These are phyloP conservation scores for Turritopsis rubra DNA, from an alignment of 30 jellyfish, hydroid and myxozoan species.

Conservation along the genomic window DNA sequence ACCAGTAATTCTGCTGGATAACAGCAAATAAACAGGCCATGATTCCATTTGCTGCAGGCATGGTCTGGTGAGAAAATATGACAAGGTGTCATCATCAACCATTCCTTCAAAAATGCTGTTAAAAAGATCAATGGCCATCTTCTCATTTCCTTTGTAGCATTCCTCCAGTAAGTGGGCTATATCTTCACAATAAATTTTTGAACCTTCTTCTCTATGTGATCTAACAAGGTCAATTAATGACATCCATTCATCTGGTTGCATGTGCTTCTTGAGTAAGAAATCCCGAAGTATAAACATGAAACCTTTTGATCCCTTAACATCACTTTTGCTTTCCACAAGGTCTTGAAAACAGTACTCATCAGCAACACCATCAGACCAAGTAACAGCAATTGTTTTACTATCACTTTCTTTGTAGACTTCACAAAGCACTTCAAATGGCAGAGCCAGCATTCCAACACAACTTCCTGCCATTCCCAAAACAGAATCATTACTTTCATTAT, in stretches of 20 bases:
- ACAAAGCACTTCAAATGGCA: not conserved
- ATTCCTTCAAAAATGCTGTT: not conserved
- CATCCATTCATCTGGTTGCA: not conserved
- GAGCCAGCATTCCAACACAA: not conserved
- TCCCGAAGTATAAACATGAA: not conserved
- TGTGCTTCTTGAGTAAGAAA: not conserved
- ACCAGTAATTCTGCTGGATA: not conserved
- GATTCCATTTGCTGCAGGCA: constrained; percentile 1
- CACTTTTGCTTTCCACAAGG: not conserved
- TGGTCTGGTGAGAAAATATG: not conserved
- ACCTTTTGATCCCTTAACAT: not conserved
- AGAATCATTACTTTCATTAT: not conserved
- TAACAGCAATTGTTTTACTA: not conserved
- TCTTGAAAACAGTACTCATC: not conserved
- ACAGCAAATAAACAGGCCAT: not conserved
- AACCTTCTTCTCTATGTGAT: not conserved
- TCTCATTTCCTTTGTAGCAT: not conserved
- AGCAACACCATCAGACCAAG: constrained; percentile 3
- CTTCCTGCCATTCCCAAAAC: not conserved
- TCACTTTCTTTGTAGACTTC: not conserved
- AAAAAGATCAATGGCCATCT: not conserved
- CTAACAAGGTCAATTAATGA: not conserved
- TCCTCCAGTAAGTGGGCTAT: not conserved
- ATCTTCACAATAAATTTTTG: not conserved
- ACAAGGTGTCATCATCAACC: not conserved